These are phyloP conservation scores for Chascanopsetta lugubris DNA, from an alignment of 2,113 vertebrate genomes.

Conservation along the genomic window DNA sequence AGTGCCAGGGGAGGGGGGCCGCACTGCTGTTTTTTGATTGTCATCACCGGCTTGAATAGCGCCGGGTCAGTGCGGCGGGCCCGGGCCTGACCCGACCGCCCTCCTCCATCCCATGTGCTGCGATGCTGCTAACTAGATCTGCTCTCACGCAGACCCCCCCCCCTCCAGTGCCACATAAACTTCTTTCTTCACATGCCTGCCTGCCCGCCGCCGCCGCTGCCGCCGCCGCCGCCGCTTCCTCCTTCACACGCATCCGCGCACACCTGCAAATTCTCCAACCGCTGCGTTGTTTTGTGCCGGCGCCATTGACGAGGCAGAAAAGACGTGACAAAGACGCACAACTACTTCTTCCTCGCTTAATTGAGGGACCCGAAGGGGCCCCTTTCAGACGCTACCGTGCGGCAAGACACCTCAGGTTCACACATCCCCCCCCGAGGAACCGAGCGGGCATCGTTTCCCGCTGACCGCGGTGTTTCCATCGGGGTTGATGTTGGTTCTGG, in stretches of 20 bases:
- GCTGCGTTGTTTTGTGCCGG: slow-evolving; percentile 64
- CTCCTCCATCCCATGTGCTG: slow-evolving; percentile 73
- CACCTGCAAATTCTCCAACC: slow-evolving; percentile 78
- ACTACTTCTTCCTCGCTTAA: slow-evolving; percentile 77
- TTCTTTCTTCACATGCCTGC: slow-evolving; percentile 26
- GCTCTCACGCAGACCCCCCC: slow-evolving; percentile 75
- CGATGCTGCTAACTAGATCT: slow-evolving; percentile 76
- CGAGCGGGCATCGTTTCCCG: slow-evolving; percentile 60
- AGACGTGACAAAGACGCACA: slow-evolving; percentile 71
- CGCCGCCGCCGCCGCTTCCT: slow-evolving; percentile 42
- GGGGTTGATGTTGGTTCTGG: slow-evolving; percentile 78
- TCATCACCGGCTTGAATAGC: slow-evolving; percentile 60
- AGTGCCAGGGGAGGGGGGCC: slow-evolving; percentile 67
- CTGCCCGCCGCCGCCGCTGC: no score
- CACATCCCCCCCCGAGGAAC: slow-evolving; percentile 75
- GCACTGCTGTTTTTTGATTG: slow-evolving; percentile 70
- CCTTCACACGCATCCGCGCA: slow-evolving; percentile 69
- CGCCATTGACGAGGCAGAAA: slow-evolving; percentile 73
- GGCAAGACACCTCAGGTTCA: slow-evolving; percentile 73
- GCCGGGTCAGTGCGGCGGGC: slow-evolving; percentile 51
- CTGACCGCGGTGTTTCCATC: slow-evolving; percentile 61
- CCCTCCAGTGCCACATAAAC: slow-evolving; percentile 69
- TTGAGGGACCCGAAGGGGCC: slow-evolving; percentile 74
- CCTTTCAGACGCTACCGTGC: slow-evolving; percentile 71
- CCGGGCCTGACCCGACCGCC: slow-evolving; percentile 62